Conservation (phyloP, 1,140 invertebrate genomes). For the Bombus balteatus region DNA sequence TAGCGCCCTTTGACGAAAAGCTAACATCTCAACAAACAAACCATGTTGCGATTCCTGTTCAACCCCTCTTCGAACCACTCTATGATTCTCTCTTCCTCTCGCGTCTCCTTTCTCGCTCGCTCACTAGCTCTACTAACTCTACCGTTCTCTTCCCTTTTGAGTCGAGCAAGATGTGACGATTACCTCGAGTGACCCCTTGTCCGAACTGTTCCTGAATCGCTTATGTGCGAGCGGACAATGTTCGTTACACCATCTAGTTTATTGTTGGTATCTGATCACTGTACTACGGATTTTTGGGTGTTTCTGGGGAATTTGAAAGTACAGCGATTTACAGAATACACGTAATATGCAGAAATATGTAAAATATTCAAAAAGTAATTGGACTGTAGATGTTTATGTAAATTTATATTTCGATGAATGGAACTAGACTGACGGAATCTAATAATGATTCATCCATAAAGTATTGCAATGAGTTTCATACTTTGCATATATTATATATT, state of each 20-base stretch:
- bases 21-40: constrained; percentile 73
- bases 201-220: not conserved
- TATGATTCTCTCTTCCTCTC: not conserved
- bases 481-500: too few relatives aligned
- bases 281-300: not conserved
- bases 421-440: too few relatives aligned
- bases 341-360: not conserved
- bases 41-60: constrained; percentile 58
- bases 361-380: not conserved
- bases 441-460: too few relatives aligned
- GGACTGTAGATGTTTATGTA: not conserved
- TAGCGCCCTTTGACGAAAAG: constrained; percentile 77
- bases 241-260: not conserved
- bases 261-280: not conserved
- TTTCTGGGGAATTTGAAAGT: too few relatives aligned
- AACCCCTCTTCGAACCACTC: constrained; percentile 12
- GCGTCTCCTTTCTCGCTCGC: not conserved
- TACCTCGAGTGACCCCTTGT: not conserved
- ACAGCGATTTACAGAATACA: too few relatives aligned
- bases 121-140: not conserved
- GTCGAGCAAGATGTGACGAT: not conserved
- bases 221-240: not conserved
- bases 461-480: too few relatives aligned
- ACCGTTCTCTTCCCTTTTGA: not conserved
- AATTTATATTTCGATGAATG: not conserved